Percentiles rank a stretch among this genome's conserved stretches.
Evolutionary conservation across 2,888 invertebrate genomes (phyloP).

Genomic region (Polydrusus cervinus): DNA sequence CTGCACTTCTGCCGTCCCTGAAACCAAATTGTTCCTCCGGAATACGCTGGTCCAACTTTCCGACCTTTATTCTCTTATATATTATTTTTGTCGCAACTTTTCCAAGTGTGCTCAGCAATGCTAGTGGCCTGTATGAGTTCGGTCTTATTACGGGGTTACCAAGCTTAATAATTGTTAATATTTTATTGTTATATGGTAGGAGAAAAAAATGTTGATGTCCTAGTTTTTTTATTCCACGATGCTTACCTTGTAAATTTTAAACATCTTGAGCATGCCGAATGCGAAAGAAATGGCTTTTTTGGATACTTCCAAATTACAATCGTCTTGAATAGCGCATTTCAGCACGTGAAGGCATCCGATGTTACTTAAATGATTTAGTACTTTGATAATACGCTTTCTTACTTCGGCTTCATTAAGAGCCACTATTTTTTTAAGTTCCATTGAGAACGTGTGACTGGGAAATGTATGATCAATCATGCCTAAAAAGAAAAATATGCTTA

Average conservation of each 20-base stretch:
- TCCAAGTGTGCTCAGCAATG: too few relatives aligned
- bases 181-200: too few relatives aligned
- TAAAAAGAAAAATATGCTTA: conserved; percentile 11
- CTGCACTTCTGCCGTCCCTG: too few relatives aligned
- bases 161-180: too few relatives aligned
- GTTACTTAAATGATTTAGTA: conserved; percentile 79
- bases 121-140: too few relatives aligned
- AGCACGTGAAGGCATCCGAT: conserved; percentile 83
- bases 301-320: conserved; percentile 83
- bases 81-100: too few relatives aligned
- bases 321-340: conserved; percentile 78
- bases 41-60: too few relatives aligned
- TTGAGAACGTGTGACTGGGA: conserved; percentile 86
- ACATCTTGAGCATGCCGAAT: conserved; percentile 72
- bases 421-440: conserved; percentile 85
- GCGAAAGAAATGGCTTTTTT: conserved; percentile 76
- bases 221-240: too few relatives aligned
- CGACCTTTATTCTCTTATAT: too few relatives aligned
- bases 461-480: conserved; percentile 88
- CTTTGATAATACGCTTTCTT: conserved; percentile 77
- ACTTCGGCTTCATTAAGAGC: conserved; percentile 81
- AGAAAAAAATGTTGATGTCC: too few relatives aligned
- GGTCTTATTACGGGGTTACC: too few relatives aligned
- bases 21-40: too few relatives aligned
- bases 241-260: conserved; percentile 75